A percentile compares a stretch with the other conserved stretches of the same genome.
Conservation (phyloP, 2,888 invertebrate genomes). For the Microplitis manilae region DNA sequence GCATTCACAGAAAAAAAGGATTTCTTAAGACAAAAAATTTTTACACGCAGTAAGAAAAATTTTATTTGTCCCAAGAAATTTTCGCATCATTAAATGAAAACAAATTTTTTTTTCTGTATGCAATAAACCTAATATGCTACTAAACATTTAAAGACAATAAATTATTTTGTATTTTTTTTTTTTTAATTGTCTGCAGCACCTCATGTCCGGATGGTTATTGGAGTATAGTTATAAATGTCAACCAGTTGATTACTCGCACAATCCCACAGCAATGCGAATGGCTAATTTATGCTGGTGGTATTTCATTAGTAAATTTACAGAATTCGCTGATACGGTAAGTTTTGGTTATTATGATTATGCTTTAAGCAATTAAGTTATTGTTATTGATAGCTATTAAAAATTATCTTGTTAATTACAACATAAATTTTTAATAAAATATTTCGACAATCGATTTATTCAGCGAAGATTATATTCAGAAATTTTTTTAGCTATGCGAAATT, state of each 20-base stretch:
- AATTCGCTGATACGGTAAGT: constrained; percentile 86
- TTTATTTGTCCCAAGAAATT: too few relatives aligned
- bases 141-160: neutral
- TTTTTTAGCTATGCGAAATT: too few relatives aligned
- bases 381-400: too few relatives aligned
- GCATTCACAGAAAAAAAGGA: too few relatives aligned
- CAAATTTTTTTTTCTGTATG: neutral
- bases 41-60: too few relatives aligned
- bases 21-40: too few relatives aligned
- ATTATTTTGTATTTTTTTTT: neutral
- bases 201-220: constrained; percentile 92
- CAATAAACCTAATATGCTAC: neutral
- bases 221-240: constrained; percentile 94
- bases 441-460: too few relatives aligned
- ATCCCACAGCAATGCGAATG: constrained; percentile 81
- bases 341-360: constrained; percentile 10
- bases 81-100: too few relatives aligned
- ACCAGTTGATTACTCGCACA: constrained; percentile 93
- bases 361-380: neutral
- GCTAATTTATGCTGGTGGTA: constrained; percentile 90
- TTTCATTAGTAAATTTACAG: constrained; percentile 90
- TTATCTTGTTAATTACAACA: too few relatives aligned
- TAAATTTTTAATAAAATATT: too few relatives aligned
- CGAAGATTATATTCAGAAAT: too few relatives aligned
- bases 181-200: constrained; percentile 78